Conservation (phyloP, 2,113 vertebrate genomes). For the Neomonachus schauinslandi region DNA sequence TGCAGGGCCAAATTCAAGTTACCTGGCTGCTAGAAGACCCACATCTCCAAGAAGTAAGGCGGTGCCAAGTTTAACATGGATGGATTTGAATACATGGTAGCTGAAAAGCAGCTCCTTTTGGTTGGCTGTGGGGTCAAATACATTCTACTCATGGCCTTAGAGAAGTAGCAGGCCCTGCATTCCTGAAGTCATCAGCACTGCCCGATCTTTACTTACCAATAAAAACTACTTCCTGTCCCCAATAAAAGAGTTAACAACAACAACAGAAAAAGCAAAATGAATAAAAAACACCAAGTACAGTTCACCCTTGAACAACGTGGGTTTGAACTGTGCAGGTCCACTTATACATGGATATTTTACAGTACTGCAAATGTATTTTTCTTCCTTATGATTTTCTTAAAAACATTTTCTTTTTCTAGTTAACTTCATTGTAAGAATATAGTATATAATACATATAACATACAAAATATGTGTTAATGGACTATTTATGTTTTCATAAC, state of each 20-base stretch:
- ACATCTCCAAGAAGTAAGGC: background rate
- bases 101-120: background rate
- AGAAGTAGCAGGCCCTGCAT: background rate
- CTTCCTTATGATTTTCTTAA: background rate
- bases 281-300: background rate
- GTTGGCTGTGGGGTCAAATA: background rate
- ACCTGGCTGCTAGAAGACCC: background rate
- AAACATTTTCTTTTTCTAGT: background rate
- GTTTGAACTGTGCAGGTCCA: background rate
- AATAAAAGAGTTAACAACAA: background rate
- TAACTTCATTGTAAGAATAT: background rate
- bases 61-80: background rate
- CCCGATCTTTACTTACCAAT: background rate
- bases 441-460: background rate
- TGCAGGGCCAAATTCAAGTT: background rate
- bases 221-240: background rate
- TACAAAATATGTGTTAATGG: background rate
- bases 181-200: background rate
- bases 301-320: background rate
- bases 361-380: background rate
- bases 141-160: background rate
- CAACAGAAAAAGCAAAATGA: background rate
- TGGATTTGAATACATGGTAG: background rate
- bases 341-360: background rate
- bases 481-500: background rate